Percentiles rank a stretch among this genome's conserved stretches.
Conservation (phyloP, 2,888 invertebrate genomes). For the Rapana venosa region DNA sequence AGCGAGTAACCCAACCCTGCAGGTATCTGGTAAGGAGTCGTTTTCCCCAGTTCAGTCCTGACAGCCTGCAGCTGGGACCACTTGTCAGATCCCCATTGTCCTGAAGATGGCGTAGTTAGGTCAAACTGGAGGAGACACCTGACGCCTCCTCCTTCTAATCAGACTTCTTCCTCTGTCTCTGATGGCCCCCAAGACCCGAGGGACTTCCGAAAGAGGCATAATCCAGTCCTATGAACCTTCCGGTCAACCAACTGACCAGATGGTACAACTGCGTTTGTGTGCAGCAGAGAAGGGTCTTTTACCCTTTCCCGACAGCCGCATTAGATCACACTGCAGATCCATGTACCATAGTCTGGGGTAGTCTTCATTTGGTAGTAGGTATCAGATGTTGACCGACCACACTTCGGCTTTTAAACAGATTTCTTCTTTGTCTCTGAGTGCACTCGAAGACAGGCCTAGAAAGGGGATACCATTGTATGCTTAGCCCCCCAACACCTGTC, state of each 20-base stretch:
- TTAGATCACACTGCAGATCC: too few relatives aligned
- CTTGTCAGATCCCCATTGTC: background rate
- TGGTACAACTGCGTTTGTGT: background rate
- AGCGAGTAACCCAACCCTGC: too few relatives aligned
- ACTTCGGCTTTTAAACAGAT: too few relatives aligned
- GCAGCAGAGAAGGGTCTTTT: background rate
- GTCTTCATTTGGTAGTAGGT: too few relatives aligned
- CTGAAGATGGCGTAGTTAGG: background rate
- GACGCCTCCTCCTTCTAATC: background rate
- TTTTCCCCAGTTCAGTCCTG: background rate
- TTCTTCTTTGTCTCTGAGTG: too few relatives aligned
- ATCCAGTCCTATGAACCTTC: background rate
- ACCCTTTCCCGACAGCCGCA: background rate
- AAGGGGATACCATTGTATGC: too few relatives aligned
- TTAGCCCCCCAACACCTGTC: too few relatives aligned
- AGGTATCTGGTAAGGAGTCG: background rate
- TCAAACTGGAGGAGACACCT: background rate
- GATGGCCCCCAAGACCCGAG: background rate
- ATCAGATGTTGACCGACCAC: too few relatives aligned
- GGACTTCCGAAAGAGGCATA: background rate
- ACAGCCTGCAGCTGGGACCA: slow-evolving; percentile 10
- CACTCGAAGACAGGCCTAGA: too few relatives aligned
- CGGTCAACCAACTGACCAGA: background rate
- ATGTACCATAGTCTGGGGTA: too few relatives aligned
- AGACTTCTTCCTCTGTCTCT: background rate